These are phyloP conservation scores for Meloidogyne chitwoodi DNA, from an alignment of 1,140 invertebrate genomes.

Conservation along the genomic window DNA sequence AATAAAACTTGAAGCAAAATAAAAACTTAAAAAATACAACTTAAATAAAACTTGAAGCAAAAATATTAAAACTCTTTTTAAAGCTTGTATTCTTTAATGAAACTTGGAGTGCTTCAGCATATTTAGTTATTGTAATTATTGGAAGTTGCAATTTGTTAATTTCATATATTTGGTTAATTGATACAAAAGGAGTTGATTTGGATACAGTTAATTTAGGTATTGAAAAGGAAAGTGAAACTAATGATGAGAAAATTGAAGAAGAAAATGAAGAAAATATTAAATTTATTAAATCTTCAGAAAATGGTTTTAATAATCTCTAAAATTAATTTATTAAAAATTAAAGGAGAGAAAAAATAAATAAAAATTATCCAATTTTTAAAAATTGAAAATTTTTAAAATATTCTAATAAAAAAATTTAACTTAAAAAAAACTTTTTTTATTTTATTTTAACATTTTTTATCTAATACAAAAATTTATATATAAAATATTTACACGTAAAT, in stretches of 20 bases:
- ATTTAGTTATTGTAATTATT: slow-evolving; percentile 51
- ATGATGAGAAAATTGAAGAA: background rate
- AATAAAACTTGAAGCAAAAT: background rate
- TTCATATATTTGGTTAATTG: slow-evolving; percentile 57
- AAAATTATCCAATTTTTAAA: too few species aligned
- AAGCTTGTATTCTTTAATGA: slow-evolving; percentile 54
- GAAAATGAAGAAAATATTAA: background rate
- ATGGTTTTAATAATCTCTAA: background rate
- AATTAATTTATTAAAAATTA: background rate
- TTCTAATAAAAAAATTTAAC: too few species aligned
- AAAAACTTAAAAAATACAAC: background rate
- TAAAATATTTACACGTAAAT: background rate
- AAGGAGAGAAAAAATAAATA: too few species aligned
- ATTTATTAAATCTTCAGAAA: background rate
- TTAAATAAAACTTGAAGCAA: background rate
- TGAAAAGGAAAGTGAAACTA: background rate
- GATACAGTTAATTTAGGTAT: slow-evolving; percentile 10
- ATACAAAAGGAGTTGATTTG: slow-evolving; percentile 44
- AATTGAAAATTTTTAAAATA: too few species aligned
- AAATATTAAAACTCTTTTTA: slow-evolving; percentile 10
- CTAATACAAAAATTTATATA: background rate
- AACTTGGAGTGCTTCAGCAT: slow-evolving; percentile 52
- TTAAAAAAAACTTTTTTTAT: too few species aligned
- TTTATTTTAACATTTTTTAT: background rate
- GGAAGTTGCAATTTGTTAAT: slow-evolving; percentile 50